Percentiles rank a stretch among this genome's conserved stretches.
Evolutionary conservation across 64 coral and sea anemone genomes (phyloP).

Genomic region (Actinia tenebrosa): DNA sequence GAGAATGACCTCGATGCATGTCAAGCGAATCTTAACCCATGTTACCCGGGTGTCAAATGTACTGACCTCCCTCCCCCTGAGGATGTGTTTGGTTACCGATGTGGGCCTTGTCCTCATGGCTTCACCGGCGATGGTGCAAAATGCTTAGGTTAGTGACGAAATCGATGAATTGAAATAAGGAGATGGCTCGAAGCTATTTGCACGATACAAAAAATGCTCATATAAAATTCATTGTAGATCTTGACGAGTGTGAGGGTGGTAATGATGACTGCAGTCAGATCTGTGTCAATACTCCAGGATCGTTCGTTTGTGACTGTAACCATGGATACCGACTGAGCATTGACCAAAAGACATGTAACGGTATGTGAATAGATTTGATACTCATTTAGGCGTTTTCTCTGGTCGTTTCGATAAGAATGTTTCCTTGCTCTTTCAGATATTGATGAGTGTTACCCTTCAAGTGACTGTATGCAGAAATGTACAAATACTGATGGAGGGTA

Average conservation of each 20-base stretch:
- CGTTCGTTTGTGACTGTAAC: constrained; percentile 42
- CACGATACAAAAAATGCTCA: no score
- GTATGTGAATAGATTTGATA: not conserved
- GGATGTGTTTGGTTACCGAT: constrained; percentile 29
- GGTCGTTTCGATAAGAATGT: not conserved
- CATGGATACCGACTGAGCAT: constrained; percentile 16
- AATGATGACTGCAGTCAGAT: constrained; percentile 19
- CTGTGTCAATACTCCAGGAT: constrained; percentile 43
- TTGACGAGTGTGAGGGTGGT: constrained; percentile 21
- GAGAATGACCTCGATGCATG: constrained; percentile 46
- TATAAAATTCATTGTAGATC: not conserved
- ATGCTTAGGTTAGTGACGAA: constrained; percentile 26
- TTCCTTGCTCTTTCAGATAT: not conserved
- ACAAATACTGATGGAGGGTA: constrained; percentile 35
- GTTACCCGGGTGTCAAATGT: constrained; percentile 46
- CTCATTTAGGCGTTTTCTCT: not conserved
- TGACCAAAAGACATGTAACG: constrained; percentile 33
- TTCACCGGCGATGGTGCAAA: constrained; percentile 18
- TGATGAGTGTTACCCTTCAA: not conserved
- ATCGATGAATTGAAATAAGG: not conserved
- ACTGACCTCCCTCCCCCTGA: constrained; percentile 45
- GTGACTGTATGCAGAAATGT: constrained; percentile 37
- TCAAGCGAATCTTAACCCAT: constrained; percentile 38
- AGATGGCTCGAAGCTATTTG: no score
- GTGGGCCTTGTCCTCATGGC: constrained; percentile 52